A percentile compares a stretch with the other conserved stretches of the same genome.
Conservation (phyloP, 2,113 vertebrate genomes). For the Alexandromys fortis region DNA sequence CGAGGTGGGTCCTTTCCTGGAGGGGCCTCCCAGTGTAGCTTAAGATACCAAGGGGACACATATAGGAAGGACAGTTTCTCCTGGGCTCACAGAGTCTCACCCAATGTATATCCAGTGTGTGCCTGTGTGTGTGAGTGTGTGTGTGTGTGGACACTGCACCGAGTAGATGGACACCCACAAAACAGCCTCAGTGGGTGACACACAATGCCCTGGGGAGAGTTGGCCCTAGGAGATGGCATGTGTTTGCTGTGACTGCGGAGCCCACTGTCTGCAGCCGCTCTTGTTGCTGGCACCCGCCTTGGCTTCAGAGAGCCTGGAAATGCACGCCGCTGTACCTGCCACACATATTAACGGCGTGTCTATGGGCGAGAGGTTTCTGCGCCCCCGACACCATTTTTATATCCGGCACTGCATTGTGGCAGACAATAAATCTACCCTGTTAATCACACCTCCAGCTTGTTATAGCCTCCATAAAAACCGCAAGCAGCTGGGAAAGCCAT, state of each 20-base stretch:
- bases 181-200: neutral
- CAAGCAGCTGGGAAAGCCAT: conserved; percentile 87
- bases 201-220: neutral
- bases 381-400: conserved; percentile 85
- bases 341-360: conserved; percentile 83
- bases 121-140: neutral
- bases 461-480: conserved; percentile 84
- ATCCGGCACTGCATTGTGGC: conserved; percentile 81
- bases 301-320: conserved; percentile 64
- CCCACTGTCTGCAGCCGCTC: neutral
- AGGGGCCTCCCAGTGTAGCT: neutral
- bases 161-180: neutral
- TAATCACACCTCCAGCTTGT: conserved; percentile 86
- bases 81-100: neutral
- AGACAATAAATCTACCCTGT: conserved; percentile 87
- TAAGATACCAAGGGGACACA: neutral
- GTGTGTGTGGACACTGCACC: neutral
- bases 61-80: neutral
- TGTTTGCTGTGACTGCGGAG: neutral
- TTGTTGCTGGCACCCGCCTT: neutral
- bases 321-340: conserved; percentile 68
- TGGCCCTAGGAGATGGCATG: neutral
- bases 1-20: neutral
- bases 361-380: conserved; percentile 83
- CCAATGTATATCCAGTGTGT: neutral